Evolutionary conservation across 2,797 vertebrate species (phyloP), one percentile per base, ranked within the genome.

Genomic region (Lutjanus campechanus): DNA sequence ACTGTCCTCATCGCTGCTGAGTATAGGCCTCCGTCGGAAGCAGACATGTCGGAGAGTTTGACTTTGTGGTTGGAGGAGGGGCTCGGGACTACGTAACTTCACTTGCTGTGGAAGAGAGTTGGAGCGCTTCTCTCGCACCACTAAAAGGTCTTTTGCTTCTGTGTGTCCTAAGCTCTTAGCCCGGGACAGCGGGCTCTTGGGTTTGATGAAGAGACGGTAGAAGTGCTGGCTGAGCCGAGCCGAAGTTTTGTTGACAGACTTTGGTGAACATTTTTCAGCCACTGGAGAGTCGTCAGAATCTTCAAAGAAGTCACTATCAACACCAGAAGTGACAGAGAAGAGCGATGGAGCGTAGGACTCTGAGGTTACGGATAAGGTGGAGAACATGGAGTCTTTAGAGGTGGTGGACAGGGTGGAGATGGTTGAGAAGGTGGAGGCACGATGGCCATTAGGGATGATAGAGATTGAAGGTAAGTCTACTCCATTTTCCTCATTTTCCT

Each of bases 251-350:
- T 92, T 93, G 12, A 0, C 58, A 0, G 89, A 71, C 77, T 88
- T 96, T 1, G 91, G 71, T 0, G 84, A 92, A 12, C 43, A 65
- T 59, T 87, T 93, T 2, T 89, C 92, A 1, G 72, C 11, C 0
- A 84, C 9, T 0, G 91, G 86, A 15, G 90, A 87, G 0, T 99
- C 97, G 0, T 99, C 98, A 0, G 89, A 94, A 74, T 99, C 98
- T 25, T 99, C 98, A 0, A 92, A 95, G 4, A 96, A 99, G 85
- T 98, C 98, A 0, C 98, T 99, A 83, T 99, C 98, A 49, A 92
- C 84, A 66, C 96, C 97, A 0, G 96, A 98, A n/a, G 97, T 91
- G 67, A 96, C 94, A 0, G 97, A 99, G 74, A 96, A 95, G 0
- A 97, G 96, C 0, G 97, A 98, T 1, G 94, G 96, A 12, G 97